Evolutionary conservation across 1,140 invertebrate species (phyloP).

Genomic region (Cephus cinctus): DNA sequence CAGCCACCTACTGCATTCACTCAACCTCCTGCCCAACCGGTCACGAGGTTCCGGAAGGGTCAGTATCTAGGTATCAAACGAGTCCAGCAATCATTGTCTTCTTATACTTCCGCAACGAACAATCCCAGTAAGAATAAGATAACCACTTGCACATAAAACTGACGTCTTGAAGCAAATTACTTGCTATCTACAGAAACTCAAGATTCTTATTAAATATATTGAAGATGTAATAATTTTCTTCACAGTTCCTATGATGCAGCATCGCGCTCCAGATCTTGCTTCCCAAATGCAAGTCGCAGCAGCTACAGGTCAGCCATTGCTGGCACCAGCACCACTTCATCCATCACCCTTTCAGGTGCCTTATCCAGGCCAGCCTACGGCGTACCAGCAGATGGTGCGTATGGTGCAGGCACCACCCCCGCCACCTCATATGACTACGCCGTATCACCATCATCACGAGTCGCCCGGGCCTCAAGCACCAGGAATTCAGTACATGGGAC

Average conservation of each 20-base stretch:
- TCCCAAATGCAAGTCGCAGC: conserved; percentile 73
- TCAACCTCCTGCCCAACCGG: conserved; percentile 52
- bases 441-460: conserved; percentile 63
- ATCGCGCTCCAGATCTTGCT: conserved; percentile 63
- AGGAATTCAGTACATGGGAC: conserved; percentile 62
- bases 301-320: conserved; percentile 80
- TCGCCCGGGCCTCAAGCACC: conserved; percentile 56
- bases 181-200: neutral
- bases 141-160: neutral
- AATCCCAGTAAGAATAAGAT: neutral
- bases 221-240: conserved; percentile 17
- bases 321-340: conserved; percentile 71
- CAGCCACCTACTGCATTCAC: conserved; percentile 55
- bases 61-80: conserved; percentile 29
- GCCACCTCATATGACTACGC: conserved; percentile 59
- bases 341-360: conserved; percentile 65
- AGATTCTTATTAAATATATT: conserved; percentile 9
- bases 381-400: conserved; percentile 56
- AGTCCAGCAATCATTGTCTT: neutral
- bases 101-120: conserved; percentile 4
- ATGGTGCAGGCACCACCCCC: conserved; percentile 51
- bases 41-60: conserved; percentile 55
- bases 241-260: conserved; percentile 62
- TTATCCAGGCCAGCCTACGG: conserved; percentile 58
- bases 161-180: no score